A percentile compares a stretch with the other conserved stretches of the same genome.
Evolutionary conservation across 1,140 invertebrate genomes (phyloP).

Genomic region (Ganaspis sp.): DNA sequence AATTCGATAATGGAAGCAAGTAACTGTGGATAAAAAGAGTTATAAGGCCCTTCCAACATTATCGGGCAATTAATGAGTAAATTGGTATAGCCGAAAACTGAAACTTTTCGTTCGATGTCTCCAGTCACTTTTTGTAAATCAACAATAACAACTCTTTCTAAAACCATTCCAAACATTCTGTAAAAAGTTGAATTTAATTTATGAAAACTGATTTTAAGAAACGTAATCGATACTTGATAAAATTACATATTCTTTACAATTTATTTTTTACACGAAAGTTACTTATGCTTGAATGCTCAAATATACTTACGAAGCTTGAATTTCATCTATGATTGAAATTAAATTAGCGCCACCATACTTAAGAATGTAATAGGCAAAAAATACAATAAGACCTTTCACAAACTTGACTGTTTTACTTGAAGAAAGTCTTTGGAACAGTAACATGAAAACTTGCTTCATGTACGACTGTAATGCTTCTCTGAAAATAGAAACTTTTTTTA

Average conservation of each 20-base stretch:
- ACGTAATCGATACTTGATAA: too few species aligned
- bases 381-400: conserved; percentile 91
- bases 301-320: conserved; percentile 86
- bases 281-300: too few species aligned
- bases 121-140: conserved; percentile 93
- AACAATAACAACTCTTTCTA: conserved; percentile 90
- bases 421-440: conserved; percentile 94
- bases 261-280: too few species aligned
- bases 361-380: conserved; percentile 90
- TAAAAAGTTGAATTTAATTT: conserved; percentile 61
- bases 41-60: conserved; percentile 82
- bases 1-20: conserved; percentile 87
- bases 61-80: conserved; percentile 86
- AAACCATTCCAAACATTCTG: conserved; percentile 96
- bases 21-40: conserved; percentile 79
- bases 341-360: conserved; percentile 85
- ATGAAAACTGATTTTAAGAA: too few species aligned
- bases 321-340: conserved; percentile 87
- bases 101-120: conserved; percentile 89
- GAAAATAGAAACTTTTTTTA: conserved; percentile 60
- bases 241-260: too few species aligned
- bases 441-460: conserved; percentile 91
- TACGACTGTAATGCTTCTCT: conserved; percentile 84
- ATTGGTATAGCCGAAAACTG: conserved; percentile 91
- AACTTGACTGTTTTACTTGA: conserved; percentile 97